A percentile compares a stretch with the other conserved stretches of the same genome.
phyloP scores from a whole-genome alignment of 2,888 invertebrate genomes.

The Apeira syringaria region DNA sequence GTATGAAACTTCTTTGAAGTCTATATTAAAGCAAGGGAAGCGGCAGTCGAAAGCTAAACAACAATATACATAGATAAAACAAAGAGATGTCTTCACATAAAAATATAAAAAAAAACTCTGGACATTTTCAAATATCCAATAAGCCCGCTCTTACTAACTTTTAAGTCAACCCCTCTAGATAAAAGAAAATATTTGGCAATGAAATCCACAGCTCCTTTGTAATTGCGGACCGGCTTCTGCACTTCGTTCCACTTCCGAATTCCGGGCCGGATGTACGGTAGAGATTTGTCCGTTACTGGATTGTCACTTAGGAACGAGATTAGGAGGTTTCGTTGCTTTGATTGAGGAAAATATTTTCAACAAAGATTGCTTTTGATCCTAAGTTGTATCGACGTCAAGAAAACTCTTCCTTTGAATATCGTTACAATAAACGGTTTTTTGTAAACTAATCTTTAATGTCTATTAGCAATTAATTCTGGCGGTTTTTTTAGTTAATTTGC shows the following conservation, averaged over 20 bases:
- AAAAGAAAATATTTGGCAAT: constrained; percentile 79
- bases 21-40: too few species aligned
- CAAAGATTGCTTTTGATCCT: not conserved
- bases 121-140: not conserved
- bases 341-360: not conserved
- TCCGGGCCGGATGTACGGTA: constrained; percentile 3
- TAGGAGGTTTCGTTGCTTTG: not conserved
- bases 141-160: constrained; percentile 22
- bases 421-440: too few species aligned
- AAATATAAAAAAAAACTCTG: too few species aligned
- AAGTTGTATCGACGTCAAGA: too few species aligned
- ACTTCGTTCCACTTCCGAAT: constrained; percentile 31
- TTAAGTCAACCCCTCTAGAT: constrained; percentile 45
- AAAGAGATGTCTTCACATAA: too few species aligned
- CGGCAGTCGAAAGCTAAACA: too few species aligned
- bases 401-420: too few species aligned
- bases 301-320: constrained; percentile 5
- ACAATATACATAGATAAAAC: too few species aligned
- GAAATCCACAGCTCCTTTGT: constrained; percentile 68
- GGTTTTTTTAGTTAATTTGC: too few species aligned
- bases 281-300: constrained; percentile 5
- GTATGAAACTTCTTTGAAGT: too few species aligned
- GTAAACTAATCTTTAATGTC: too few species aligned
- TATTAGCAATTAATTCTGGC: too few species aligned
- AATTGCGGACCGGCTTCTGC: constrained; percentile 56